These are phyloP conservation scores for Trachelipus rathkii DNA, from an alignment of 1,140 invertebrate genomes.

Conservation along the genomic window DNA sequence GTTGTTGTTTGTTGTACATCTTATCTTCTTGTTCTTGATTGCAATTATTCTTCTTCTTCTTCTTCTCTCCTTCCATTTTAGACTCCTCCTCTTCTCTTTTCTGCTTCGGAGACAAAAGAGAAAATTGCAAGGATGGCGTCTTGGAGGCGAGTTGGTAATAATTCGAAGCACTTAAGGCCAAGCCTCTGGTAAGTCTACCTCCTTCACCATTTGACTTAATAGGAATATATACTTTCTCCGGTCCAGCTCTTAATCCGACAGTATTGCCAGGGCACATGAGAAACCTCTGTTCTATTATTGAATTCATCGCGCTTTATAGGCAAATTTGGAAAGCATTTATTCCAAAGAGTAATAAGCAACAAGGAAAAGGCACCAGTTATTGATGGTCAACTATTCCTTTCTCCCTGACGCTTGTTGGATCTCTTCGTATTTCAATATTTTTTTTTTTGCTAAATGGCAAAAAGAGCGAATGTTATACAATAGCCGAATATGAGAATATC, in stretches of 20 bases:
- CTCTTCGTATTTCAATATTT: no score
- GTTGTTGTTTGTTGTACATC: no score
- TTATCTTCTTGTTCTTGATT: no score
- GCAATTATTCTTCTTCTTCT: slow-evolving; percentile 45
- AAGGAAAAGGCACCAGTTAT: no score
- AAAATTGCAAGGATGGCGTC: slow-evolving; percentile 29
- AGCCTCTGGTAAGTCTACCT: slow-evolving; percentile 19
- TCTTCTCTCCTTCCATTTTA: slow-evolving; percentile 2
- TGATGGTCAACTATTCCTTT: no score
- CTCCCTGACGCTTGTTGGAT: no score
- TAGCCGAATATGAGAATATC: no score
- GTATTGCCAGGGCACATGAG: slow-evolving; percentile 52
- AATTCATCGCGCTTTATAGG: no score
- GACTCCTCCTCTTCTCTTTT: background rate
- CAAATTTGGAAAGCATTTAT: no score
- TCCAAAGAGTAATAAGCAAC: no score
- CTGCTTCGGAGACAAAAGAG: slow-evolving; percentile 33
- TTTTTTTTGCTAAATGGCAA: no score
- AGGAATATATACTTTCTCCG: slow-evolving; percentile 69
- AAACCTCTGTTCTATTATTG: slow-evolving; percentile 57
- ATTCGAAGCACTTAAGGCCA: slow-evolving; percentile 31
- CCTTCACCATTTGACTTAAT: slow-evolving; percentile 22
- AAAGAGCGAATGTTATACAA: no score
- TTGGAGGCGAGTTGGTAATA: slow-evolving; percentile 34
- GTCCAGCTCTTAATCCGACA: slow-evolving; percentile 61